Percentiles rank a stretch among this genome's conserved stretches.
Conservation (phyloP, 1,140 invertebrate genomes). For the Fopius arisanus region DNA sequence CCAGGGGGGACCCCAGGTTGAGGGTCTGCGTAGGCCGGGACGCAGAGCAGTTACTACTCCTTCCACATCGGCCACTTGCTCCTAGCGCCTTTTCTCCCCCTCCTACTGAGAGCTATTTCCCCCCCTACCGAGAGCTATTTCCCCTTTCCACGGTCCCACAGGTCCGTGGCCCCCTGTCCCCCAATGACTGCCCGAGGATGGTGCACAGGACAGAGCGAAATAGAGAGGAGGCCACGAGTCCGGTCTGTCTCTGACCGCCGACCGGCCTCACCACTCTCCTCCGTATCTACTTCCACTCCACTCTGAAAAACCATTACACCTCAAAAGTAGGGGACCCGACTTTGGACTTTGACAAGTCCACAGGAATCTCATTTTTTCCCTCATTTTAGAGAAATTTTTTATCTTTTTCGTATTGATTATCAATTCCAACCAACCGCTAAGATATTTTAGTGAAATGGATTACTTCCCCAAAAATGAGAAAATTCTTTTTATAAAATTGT, state of each 20-base stretch:
- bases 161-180: too few relatives aligned
- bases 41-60: slow-evolving; percentile 60
- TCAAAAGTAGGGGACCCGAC: too few relatives aligned
- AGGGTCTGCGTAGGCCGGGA: slow-evolving; percentile 44
- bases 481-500: too few relatives aligned
- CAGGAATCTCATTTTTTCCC: too few relatives aligned
- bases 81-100: slow-evolving; percentile 41
- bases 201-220: neutral
- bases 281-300: neutral
- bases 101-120: slow-evolving; percentile 39
- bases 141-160: neutral
- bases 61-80: slow-evolving; percentile 41
- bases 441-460: too few relatives aligned
- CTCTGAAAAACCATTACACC: too few relatives aligned
- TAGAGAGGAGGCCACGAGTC: neutral
- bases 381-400: too few relatives aligned
- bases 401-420: too few relatives aligned
- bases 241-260: neutral
- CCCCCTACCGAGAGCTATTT: neutral
- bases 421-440: too few relatives aligned
- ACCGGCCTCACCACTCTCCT: neutral
- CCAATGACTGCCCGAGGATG: neutral
- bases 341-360: too few relatives aligned
- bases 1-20: slow-evolving; percentile 50
- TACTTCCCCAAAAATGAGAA: too few relatives aligned